A percentile compares a stretch with the other conserved stretches of the same genome.
Evolutionary conservation across 2,113 vertebrate genomes (phyloP).

Genomic region (Ceyx cyanopectus): DNA sequence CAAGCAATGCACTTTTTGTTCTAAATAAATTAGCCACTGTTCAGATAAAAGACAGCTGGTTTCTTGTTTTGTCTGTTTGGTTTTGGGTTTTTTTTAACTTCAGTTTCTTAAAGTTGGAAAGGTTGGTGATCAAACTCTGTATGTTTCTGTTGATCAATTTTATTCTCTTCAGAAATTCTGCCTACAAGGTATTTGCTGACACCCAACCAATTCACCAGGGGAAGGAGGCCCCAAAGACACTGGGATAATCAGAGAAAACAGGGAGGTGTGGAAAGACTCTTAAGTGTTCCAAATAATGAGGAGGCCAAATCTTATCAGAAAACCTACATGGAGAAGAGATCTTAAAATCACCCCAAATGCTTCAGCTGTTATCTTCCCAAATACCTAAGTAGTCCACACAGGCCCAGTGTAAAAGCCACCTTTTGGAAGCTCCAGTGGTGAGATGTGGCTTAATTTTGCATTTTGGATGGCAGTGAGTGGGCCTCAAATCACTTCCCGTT

Average conservation of each 20-base stretch:
- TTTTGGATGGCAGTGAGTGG: background rate
- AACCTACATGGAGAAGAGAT: background rate
- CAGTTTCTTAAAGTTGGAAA: background rate
- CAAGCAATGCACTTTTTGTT: background rate
- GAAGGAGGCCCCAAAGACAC: background rate
- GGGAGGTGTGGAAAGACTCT: background rate
- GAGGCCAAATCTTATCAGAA: background rate
- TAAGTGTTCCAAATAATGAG: background rate
- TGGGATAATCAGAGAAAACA: background rate
- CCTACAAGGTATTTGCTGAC: background rate
- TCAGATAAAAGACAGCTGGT: background rate
- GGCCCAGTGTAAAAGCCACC: background rate
- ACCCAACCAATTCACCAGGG: background rate
- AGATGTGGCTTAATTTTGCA: background rate
- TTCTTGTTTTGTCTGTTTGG: background rate
- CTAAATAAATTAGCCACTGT: background rate
- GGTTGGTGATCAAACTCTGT: background rate
- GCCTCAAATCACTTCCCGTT: background rate
- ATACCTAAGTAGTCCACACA: background rate
- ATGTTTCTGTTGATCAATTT: background rate
- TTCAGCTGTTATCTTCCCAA: background rate
- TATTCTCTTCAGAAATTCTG: background rate
- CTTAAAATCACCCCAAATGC: background rate
- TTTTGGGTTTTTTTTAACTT: background rate
- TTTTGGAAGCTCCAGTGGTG: background rate